These are phyloP conservation scores for Standfussiana lucernea DNA, from an alignment of 2,888 invertebrate species.

Conservation along the genomic window DNA sequence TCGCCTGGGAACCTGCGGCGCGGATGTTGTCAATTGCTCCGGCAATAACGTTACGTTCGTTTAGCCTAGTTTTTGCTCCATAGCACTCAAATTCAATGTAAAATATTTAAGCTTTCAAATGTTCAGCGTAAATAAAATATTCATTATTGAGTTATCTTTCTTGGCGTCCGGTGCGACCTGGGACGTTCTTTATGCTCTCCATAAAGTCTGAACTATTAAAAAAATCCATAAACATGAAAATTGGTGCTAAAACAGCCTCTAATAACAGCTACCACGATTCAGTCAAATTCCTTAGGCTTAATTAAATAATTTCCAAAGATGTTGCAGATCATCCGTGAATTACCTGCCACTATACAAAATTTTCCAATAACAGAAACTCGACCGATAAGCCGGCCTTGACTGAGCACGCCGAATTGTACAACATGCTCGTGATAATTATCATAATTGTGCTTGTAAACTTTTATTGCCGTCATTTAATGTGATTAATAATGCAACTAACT, in stretches of 20 bases:
- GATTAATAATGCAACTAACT: conserved; percentile 30
- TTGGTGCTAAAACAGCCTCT: background rate
- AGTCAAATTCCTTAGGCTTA: background rate
- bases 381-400: conserved; percentile 56
- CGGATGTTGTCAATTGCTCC: conserved; percentile 48
- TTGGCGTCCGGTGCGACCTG: background rate
- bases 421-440: conserved; percentile 25
- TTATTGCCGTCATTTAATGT: conserved; percentile 10
- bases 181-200: background rate
- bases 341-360: conserved; percentile 25
- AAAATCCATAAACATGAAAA: background rate
- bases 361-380: conserved; percentile 23
- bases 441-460: conserved; percentile 18
- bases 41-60: conserved; percentile 18
- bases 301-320: background rate
- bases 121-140: background rate
- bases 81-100: conserved; percentile 7
- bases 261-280: background rate
- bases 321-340: conserved; percentile 11
- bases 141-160: background rate
- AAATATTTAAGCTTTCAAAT: background rate
- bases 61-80: conserved; percentile 30
- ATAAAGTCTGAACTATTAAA: background rate
- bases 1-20: conserved; percentile 8
- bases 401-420: conserved; percentile 38